phyloP scores from a whole-genome alignment of 2,113 vertebrate genomes.

The Pandion haliaetus region DNA sequence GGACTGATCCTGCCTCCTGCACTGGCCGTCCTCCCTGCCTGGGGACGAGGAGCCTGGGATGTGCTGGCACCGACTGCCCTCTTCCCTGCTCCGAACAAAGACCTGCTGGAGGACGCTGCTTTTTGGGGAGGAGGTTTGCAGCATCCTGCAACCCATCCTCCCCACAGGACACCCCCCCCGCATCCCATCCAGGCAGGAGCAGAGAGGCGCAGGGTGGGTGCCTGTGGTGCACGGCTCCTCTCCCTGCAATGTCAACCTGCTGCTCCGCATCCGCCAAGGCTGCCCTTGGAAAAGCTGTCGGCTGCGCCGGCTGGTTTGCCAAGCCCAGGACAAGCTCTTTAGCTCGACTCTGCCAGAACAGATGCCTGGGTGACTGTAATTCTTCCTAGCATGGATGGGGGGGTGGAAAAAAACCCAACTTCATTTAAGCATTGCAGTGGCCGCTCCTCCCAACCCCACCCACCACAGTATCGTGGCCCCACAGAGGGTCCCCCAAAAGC shows the following conservation, averaged over 20 bases:
- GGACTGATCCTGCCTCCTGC: neutral
- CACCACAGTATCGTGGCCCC: accelerated
- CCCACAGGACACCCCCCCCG: neutral
- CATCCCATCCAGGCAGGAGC: neutral
- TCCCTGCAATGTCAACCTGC: slow-evolving; percentile 57
- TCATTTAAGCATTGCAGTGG: neutral
- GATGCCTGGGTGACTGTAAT: slow-evolving; percentile 52
- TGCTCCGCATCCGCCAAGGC: slow-evolving; percentile 48
- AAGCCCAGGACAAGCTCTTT: slow-evolving; percentile 61
- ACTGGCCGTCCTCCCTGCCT: accelerated
- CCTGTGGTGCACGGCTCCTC: neutral
- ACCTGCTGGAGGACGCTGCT: neutral
- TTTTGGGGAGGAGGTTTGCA: neutral
- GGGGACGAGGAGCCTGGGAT: neutral
- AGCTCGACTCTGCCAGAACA: slow-evolving; percentile 52
- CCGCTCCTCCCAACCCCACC: neutral
- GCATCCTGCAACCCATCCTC: neutral
- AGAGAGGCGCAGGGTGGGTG: neutral
- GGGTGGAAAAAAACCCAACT: neutral
- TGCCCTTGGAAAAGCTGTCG: slow-evolving; percentile 60
- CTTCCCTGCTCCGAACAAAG: neutral
- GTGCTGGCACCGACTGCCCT: neutral
- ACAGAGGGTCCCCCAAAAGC: neutral
- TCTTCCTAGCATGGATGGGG: slow-evolving; percentile 3
- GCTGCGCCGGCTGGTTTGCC: slow-evolving; percentile 32